Percentiles rank a stretch among this genome's conserved stretches.
These are phyloP conservation scores for Drosophila melanosoma DNA, from an alignment of 2,888 invertebrate genomes.

Conservation along the genomic window DNA sequence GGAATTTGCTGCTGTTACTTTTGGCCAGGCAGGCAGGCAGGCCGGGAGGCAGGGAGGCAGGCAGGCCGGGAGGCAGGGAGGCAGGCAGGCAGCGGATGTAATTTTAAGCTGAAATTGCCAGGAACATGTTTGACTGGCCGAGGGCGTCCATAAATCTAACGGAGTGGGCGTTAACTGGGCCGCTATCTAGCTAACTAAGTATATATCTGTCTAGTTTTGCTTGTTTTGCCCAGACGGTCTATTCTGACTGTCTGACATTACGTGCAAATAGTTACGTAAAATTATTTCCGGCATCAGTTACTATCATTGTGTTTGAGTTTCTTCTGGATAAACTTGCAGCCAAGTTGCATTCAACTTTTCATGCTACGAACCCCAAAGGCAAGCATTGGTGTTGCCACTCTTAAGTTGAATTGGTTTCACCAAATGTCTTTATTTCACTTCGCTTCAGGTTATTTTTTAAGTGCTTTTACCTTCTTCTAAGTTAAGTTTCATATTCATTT, in stretches of 20 bases:
- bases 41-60: no score
- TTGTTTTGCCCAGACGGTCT: conserved; percentile 17
- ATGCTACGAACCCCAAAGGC: conserved; percentile 36
- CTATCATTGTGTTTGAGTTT: conserved; percentile 63
- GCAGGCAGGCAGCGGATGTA: conserved; percentile 56
- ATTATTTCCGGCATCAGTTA: conserved; percentile 74
- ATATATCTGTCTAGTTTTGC: conserved; percentile 22
- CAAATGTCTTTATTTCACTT: conserved; percentile 13
- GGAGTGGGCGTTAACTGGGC: conserved; percentile 50
- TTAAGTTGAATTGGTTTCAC: conserved; percentile 5
- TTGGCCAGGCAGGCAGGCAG: conserved; percentile 25
- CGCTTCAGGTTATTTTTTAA: neutral
- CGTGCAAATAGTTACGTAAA: conserved; percentile 77
- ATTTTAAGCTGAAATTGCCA: conserved; percentile 65
- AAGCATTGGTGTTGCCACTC: conserved; percentile 12
- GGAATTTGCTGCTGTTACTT: conserved; percentile 10
- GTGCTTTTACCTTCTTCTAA: neutral
- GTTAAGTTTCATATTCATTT: neutral
- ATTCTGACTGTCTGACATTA: conserved; percentile 41
- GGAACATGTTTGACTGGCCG: conserved; percentile 55
- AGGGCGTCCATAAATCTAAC: conserved; percentile 61
- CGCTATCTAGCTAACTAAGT: conserved; percentile 27
- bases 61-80: conserved; percentile 12
- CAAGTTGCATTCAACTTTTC: conserved; percentile 60
- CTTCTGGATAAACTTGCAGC: conserved; percentile 54